phyloP scores from a whole-genome alignment of 2,113 vertebrate genomes.

The Synodontis membranacea region DNA sequence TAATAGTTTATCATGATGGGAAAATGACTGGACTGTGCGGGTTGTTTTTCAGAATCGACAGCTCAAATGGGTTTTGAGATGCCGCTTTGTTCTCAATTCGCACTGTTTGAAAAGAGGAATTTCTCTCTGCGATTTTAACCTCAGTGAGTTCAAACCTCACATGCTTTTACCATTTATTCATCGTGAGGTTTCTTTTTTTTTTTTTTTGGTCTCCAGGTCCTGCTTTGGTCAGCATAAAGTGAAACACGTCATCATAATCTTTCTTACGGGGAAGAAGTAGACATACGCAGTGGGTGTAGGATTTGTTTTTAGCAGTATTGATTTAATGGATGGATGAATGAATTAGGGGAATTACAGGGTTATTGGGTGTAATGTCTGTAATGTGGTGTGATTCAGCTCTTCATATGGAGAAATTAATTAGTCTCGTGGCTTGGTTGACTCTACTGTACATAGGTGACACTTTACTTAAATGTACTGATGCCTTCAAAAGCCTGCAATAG shows the following conservation, averaged over 20 bases:
- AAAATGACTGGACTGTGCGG: constrained; percentile 30
- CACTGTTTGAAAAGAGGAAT: not conserved
- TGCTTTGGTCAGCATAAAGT: not conserved
- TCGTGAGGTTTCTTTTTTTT: too few species aligned
- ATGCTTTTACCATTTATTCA: not conserved
- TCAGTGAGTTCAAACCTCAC: not conserved
- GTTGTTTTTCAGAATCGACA: constrained; percentile 30
- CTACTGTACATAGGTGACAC: not conserved
- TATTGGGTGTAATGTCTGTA: too few species aligned
- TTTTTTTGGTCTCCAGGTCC: constrained; percentile 6
- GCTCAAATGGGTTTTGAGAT: constrained; percentile 1
- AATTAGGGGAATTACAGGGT: too few species aligned
- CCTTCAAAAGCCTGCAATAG: not conserved
- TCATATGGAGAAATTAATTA: too few species aligned
- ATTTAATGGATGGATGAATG: too few species aligned
- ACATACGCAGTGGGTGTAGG: too few species aligned
- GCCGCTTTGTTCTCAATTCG: constrained; percentile 6
- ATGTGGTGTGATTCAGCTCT: too few species aligned
- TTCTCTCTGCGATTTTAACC: not conserved
- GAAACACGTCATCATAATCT: not conserved
- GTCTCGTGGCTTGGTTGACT: too few species aligned
- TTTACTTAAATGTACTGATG: not conserved
- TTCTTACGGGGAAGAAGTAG: not conserved
- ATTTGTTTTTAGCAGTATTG: too few species aligned
- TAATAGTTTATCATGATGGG: constrained; percentile 37